Base-by-base conservation (phyloP, 1,140 invertebrate genomes). In the Eriocheir sinensis region DNA sequence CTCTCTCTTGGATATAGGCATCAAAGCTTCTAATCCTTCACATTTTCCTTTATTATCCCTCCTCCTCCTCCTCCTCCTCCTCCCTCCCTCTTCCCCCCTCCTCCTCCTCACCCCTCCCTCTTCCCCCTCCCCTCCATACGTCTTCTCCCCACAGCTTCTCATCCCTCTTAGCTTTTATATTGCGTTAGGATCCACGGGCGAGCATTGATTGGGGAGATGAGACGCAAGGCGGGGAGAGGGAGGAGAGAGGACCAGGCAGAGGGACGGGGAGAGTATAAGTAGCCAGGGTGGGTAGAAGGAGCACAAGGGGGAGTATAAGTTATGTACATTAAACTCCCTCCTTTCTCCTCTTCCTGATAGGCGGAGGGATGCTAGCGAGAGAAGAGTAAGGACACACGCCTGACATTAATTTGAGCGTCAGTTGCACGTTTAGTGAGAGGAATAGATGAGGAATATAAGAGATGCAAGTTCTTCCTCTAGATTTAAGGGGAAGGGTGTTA, bases 111-210 rank as follows among this genome's bases (percentile, higher is more conserved):
- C 88, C 38, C 86, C 32, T 53, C 44, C 32, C 44, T 30, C 32
- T 21, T 30, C 40, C 21, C 40, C 32, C 34, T 44, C 40, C 91
- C 48, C 83, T 86, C 83, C 36, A n/a, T 21, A 21, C 60, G 21
- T 72, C 60, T n/a, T 72, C n/a, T 44, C 15, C 38, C 91, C 41
- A 34, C 80, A 44, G 12, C 34, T 92, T 72, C 40, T 17, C 40
- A 36, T 40, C 72, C 80, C 27, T 72, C 60, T 72, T 72, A 72
- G 60, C 60, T 72, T 72, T 72, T 72, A 72, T 72, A 72, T 86
- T 41, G 21, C 83, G 60, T 72, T n/a, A n/a, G 21, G 60, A 72
- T 72, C 60, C 60, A 21, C 60, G 27, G 60, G 60, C 60, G 60
- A 72, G n/a, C 60, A 72, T 72, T n/a, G 60, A 72, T 72, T 72